These are phyloP conservation scores for Phyllotis vaccarum DNA, from an alignment of 2,797 vertebrate genomes.

Conservation along the genomic window DNA sequence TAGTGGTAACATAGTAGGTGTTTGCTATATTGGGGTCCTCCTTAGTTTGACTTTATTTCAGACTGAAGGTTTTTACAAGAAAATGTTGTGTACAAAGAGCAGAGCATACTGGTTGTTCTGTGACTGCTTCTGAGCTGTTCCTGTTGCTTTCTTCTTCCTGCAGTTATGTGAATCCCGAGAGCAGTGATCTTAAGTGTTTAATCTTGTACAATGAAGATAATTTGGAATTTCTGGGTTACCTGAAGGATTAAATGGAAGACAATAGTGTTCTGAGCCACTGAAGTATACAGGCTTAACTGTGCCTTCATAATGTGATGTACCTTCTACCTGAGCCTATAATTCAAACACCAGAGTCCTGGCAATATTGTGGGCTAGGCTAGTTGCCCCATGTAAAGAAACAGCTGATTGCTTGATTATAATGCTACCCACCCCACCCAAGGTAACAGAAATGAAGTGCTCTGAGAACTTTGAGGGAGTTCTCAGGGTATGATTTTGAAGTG, in stretches of 20 bases:
- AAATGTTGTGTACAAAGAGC: neutral
- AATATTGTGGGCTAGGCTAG: neutral
- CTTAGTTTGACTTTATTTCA: neutral
- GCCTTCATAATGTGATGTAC: neutral
- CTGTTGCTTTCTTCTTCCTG: slow-evolving; percentile 3
- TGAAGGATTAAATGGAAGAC: slow-evolving; percentile 25
- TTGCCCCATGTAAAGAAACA: neutral
- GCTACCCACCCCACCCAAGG: neutral
- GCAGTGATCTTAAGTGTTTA: neutral
- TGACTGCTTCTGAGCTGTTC: neutral
- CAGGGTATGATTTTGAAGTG: neutral
- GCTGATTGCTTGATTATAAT: neutral
- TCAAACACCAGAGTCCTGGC: neutral
- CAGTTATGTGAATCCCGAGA: neutral
- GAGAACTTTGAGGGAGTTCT: neutral
- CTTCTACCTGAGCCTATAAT: neutral
- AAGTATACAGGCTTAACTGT: slow-evolving; percentile 9
- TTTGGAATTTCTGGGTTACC: neutral
- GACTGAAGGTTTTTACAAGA: neutral
- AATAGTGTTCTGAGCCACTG: neutral
- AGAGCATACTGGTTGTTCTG: neutral
- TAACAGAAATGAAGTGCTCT: slow-evolving; percentile 45
- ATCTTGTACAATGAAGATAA: neutral
- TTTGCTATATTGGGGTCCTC: neutral
- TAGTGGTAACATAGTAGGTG: neutral